These are phyloP conservation scores for Serrognathus titanus DNA, from an alignment of 2,888 invertebrate genomes.

Conservation along the genomic window DNA sequence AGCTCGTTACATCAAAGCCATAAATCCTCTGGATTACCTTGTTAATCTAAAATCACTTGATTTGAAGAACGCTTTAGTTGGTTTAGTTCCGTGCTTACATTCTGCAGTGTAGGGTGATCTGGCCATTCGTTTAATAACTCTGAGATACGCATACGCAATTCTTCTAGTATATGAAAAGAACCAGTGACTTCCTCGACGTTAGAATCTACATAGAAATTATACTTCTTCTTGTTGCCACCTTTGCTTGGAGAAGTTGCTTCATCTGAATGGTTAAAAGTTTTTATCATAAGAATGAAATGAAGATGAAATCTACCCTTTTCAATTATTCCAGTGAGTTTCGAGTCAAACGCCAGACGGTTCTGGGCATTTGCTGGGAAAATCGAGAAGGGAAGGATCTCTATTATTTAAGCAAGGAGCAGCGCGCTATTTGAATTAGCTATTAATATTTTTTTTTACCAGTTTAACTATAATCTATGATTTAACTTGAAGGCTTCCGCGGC, in stretches of 20 bases:
- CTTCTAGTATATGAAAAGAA: slow-evolving; percentile 67
- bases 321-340: too few relatives aligned
- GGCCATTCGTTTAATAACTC: slow-evolving; percentile 78
- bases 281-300: not conserved
- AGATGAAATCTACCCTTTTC: too few relatives aligned
- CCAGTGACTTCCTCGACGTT: slow-evolving; percentile 74
- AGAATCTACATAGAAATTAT: slow-evolving; percentile 81
- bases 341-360: too few relatives aligned
- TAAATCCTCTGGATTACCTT: slow-evolving; percentile 63
- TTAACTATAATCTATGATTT: too few relatives aligned
- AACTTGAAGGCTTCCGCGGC: too few relatives aligned
- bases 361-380: too few relatives aligned
- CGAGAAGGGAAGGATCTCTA: too few relatives aligned
- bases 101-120: slow-evolving; percentile 81
- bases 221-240: slow-evolving; percentile 30
- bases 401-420: too few relatives aligned
- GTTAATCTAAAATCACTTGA: slow-evolving; percentile 54
- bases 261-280: slow-evolving; percentile 3
- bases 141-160: slow-evolving; percentile 59
- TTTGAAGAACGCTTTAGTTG: not conserved
- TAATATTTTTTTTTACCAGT: too few relatives aligned
- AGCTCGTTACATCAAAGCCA: slow-evolving; percentile 72
- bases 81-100: slow-evolving; percentile 52
- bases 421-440: too few relatives aligned
- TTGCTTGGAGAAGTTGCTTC: slow-evolving; percentile 28